phyloP scores from a whole-genome alignment of 2,113 vertebrate species.

The Petromus typicus region DNA sequence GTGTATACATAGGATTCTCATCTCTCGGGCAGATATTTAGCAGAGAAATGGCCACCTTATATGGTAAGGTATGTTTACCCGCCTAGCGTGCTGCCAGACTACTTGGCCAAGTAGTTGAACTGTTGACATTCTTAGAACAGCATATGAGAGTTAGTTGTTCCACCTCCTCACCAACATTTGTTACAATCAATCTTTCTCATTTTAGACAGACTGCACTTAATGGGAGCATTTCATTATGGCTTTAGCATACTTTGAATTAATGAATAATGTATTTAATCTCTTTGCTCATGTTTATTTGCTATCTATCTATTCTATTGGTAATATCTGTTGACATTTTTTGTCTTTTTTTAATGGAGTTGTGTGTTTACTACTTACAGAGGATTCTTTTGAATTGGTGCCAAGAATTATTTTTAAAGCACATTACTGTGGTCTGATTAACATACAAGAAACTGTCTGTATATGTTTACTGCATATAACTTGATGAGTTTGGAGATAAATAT shows the following conservation, averaged over 20 bases:
- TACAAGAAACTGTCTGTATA: neutral
- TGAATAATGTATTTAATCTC: constrained; percentile 1
- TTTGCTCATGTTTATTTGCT: constrained; percentile 14
- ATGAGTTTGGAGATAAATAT: neutral
- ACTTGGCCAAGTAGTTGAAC: neutral
- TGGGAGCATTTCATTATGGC: neutral
- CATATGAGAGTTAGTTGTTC: neutral
- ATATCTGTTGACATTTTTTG: neutral
- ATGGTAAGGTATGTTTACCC: neutral
- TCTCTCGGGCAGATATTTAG: neutral
- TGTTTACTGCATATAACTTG: neutral
- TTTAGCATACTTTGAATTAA: constrained; percentile 50
- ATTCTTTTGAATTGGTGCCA: neutral
- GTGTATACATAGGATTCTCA: neutral
- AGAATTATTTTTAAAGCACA: neutral
- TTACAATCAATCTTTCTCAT: neutral
- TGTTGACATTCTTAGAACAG: neutral
- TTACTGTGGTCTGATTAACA: neutral
- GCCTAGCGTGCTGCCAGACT: neutral
- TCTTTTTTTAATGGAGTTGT: constrained; percentile 3
- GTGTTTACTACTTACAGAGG: neutral
- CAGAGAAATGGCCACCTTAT: neutral
- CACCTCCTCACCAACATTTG: neutral
- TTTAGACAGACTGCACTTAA: constrained; percentile 45
- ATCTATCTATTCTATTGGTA: neutral